phyloP scores from a whole-genome alignment of 1,140 invertebrate species.

The Chymomyza costata region DNA sequence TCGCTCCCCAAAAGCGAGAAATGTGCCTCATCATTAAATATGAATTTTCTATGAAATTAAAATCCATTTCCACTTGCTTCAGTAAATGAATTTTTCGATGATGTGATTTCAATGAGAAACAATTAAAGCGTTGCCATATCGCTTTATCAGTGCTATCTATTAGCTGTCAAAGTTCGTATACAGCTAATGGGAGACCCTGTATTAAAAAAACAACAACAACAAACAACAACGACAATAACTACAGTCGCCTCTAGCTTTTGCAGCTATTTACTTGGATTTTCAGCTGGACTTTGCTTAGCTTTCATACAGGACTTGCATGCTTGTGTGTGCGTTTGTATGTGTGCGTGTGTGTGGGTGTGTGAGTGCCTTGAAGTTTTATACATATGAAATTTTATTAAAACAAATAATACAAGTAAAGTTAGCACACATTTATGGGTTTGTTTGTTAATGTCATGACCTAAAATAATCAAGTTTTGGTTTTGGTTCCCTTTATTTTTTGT shows the following conservation, averaged over 20 bases:
- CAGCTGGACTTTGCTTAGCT: conserved; percentile 39
- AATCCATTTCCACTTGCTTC: no score
- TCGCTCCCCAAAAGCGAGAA: no score
- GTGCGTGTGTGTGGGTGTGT: conserved; percentile 17
- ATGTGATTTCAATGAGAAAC: no score
- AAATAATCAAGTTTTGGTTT: conserved; percentile 39
- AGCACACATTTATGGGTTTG: conserved; percentile 36
- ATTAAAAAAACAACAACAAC: no score
- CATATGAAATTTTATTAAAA: conserved; percentile 49
- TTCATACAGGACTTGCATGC: conserved; percentile 9
- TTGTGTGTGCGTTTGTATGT: conserved; percentile 5
- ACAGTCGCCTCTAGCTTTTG: neutral
- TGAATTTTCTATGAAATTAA: no score
- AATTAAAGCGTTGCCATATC: no score
- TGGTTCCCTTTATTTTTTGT: no score
- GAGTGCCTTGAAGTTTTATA: conserved; percentile 6
- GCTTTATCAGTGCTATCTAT: no score
- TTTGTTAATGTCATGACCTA: conserved; percentile 26
- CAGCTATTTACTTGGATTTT: conserved; percentile 28
- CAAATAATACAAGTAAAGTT: conserved; percentile 53
- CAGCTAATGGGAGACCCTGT: no score
- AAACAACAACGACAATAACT: conserved; percentile 12
- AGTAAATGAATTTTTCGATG: no score
- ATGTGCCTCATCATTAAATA: no score
- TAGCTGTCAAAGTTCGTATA: no score